Percentiles rank a stretch among this genome's conserved stretches.
phyloP scores from a whole-genome alignment of 1,140 invertebrate species.

The Microplitis mediator region DNA sequence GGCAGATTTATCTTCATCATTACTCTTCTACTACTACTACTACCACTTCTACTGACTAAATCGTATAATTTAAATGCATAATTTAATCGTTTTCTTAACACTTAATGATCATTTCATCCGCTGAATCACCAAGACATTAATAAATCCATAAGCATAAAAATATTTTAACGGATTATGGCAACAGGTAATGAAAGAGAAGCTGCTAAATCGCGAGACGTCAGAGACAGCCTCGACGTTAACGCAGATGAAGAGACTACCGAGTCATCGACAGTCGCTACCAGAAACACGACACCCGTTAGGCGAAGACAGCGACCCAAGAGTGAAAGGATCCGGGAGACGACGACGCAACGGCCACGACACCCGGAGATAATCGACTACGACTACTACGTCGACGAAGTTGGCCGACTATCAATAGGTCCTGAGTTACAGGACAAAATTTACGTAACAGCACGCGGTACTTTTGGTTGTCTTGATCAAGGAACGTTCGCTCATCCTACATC shows the following conservation, averaged over 20 bases:
- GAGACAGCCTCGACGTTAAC: background rate
- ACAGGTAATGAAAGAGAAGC: conserved; percentile 7
- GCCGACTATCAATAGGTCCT: conserved; percentile 64
- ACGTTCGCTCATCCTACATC: conserved; percentile 87
- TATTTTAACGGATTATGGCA: conserved; percentile 2
- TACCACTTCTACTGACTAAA: background rate
- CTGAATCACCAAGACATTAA: background rate
- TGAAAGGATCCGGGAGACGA: conserved; percentile 39
- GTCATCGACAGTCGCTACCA: conserved; percentile 48
- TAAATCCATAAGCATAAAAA: conserved; percentile 5
- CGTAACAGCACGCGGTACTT: conserved; percentile 63
- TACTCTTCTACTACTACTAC: background rate
- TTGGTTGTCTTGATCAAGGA: conserved; percentile 83
- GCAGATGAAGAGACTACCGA: conserved; percentile 49
- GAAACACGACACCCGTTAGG: conserved; percentile 43
- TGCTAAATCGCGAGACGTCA: conserved; percentile 2
- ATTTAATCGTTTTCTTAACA: background rate
- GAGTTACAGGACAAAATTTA: conserved; percentile 66
- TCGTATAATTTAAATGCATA: background rate
- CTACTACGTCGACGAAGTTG: conserved; percentile 71
- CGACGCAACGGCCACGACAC: conserved; percentile 50
- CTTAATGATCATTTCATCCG: background rate
- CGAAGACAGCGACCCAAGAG: conserved; percentile 41
- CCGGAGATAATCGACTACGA: conserved; percentile 66
- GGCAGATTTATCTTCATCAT: conserved; percentile 21